A percentile compares a stretch with the other conserved stretches of the same genome.
Conservation (phyloP, 2,797 vertebrate genomes). For the Megaceryle alcyon region DNA sequence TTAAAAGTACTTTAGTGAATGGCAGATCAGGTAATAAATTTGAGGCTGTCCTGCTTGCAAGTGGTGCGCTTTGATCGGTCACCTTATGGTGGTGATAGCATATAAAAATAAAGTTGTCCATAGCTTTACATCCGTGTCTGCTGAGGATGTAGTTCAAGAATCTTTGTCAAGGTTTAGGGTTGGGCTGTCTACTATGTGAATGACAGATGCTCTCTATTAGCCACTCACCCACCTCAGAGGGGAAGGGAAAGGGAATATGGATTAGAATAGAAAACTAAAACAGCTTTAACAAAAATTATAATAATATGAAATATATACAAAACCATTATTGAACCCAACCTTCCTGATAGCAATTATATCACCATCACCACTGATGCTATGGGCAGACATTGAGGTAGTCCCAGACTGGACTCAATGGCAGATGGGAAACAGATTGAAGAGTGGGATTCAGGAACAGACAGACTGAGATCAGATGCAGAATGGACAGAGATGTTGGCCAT, state of each 20-base stretch:
- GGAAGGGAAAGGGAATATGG: neutral
- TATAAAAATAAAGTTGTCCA: neutral
- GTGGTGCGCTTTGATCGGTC: neutral
- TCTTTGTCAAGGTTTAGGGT: neutral
- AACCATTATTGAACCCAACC: neutral
- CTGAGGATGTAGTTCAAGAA: neutral
- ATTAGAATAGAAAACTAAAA: neutral
- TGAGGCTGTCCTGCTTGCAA: neutral
- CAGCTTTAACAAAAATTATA: neutral
- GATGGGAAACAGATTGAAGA: neutral
- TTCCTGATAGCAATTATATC: neutral
- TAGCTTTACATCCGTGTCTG: neutral
- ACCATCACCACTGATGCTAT: neutral
- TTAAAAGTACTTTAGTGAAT: neutral
- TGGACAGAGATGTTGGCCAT: neutral
- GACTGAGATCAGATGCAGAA: neutral
- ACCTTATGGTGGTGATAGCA: neutral
- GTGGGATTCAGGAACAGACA: neutral
- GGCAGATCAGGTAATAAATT: neutral
- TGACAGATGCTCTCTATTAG: neutral
- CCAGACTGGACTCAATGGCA: neutral
- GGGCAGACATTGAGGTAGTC: neutral
- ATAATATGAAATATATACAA: neutral
- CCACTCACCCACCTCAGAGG: neutral
- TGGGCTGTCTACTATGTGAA: neutral